A percentile compares a stretch with the other conserved stretches of the same genome.
Evolutionary conservation across 1,140 invertebrate species (phyloP).

Genomic region (Ephestia elutella): DNA sequence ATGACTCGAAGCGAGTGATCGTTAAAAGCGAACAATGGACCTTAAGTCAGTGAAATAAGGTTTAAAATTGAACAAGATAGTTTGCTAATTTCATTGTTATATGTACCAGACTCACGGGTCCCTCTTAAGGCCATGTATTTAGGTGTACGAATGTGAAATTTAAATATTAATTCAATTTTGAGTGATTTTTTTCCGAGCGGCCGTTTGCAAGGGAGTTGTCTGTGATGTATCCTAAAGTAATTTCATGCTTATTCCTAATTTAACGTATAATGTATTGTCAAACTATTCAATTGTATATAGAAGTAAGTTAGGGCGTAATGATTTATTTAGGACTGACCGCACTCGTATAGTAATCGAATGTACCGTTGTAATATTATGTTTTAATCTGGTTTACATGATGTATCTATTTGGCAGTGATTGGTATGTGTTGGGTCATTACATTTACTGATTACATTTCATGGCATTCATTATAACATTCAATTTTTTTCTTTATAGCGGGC

Average conservation of each 20-base stretch:
- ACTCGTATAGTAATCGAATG: background rate
- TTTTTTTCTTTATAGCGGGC: no score
- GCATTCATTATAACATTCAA: no score
- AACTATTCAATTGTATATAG: conserved; percentile 58
- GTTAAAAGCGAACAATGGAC: background rate
- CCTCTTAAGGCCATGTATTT: background rate
- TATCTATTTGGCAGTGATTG: background rate
- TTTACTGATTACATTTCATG: no score
- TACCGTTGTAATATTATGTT: conserved; percentile 11
- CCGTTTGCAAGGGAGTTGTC: conserved; percentile 58
- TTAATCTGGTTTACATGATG: conserved; percentile 18
- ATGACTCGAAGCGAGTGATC: background rate
- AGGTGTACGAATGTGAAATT: background rate
- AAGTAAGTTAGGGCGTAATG: conserved; percentile 47
- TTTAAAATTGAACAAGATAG: background rate
- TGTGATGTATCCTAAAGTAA: conserved; percentile 70
- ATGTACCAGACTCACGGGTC: background rate
- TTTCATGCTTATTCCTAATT: conserved; percentile 67
- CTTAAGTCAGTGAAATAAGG: background rate
- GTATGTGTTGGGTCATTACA: background rate
- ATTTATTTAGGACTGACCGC: conserved; percentile 21
- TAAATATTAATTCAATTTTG: conserved; percentile 1
- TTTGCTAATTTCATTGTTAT: background rate
- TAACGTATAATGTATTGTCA: conserved; percentile 41
- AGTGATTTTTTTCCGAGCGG: conserved; percentile 28